Base-by-base conservation (phyloP, 2,113 vertebrate species). In the Daubentonia madagascariensis region DNA sequence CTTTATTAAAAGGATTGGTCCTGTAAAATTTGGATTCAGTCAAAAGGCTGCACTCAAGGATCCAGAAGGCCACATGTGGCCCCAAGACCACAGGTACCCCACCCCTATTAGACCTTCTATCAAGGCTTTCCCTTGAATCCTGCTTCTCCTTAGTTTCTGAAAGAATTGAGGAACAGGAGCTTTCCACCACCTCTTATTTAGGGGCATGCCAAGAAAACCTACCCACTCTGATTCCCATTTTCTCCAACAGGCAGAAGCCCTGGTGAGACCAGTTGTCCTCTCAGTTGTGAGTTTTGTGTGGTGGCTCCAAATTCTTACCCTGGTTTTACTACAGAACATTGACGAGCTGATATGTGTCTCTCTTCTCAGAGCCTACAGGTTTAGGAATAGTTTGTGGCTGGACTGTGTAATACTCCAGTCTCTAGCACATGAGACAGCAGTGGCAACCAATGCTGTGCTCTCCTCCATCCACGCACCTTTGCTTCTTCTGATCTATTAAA, bases 61-160 rank as follows among this genome's bases (percentile, higher is more conserved):
- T 63, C 25, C 3, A 28, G 59, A 63, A 63, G 25, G 4, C 59
- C 28, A 30, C 11, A 12, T 63, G 59, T 63, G 59, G 54, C 10
- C 59, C 59, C 59, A 28, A 63, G 59, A 10, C 25, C 25, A 4
- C 25, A 28, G 57, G 59, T 28, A 28, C 59, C 59, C 28, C 59
- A 28, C 25, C 59, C 59, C 28, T 52, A 30, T 63, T 30, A 68
- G 68, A 87, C 18, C 37, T 78, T 89, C 86, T 57, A 20, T 68
- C 75, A 80, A 73, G 59, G n/a, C 8, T 14, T 67, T 70, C 37
- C n/a, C 86, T 95, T 45, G 79, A 63, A 54, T 80, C 48, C 28
- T 50, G 9, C 54, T 72, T 93, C 91, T 68, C 68, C 35, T 5
- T 70, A 32, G 37, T 32, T 91, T 91, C 52, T 72, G 52, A 86